Base-by-base conservation (phyloP, 2,113 vertebrate species). In the Ploceus nigricollis region DNA sequence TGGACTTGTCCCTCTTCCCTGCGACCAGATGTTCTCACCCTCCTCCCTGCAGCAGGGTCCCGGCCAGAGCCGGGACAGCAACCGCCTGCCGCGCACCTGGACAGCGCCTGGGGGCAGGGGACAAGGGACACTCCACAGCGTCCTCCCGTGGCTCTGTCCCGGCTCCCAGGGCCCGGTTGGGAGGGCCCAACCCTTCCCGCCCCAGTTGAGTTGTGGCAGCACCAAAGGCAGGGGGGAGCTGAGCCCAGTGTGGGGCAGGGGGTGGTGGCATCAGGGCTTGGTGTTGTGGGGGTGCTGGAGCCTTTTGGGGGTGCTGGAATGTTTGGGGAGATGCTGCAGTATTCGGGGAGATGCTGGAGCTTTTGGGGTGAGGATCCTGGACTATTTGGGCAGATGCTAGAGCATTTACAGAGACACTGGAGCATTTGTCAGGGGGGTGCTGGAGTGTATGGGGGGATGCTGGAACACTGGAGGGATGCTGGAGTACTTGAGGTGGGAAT, bases 21-120 rank as follows among this genome's bases (percentile, higher is more conserved):
- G 72, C 3, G 28, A 91, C 68, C 96, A 96, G 96, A 96, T 96
- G 96, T 96, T 96, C 91, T 80, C 76, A 10, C 76, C 91, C 50
- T 85, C 93, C 92, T 82, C 80, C 81, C 76, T 56, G 63, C 40
- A 2, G n/a, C 18, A 9, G 25, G 68, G 91, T 80, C 93, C 25
- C 0, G 58, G 93, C 76, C 61, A 51, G 61, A 53, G 66, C 82
- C 8, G 11, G 88, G 84, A 45, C 9, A 3, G 56, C 35, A 50
- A 2, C 48, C 1, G 42, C 71, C 37, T 37, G 53, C 44, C 66
- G 71, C 5, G 3, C 82, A 68, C 54, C 81, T 70, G 78, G 77
- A 18, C 12, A 14, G 54, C 3, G 6, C 16, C 53, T 1, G 27
- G 88, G 58, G 54, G 16, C 44, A 27, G 70, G 57, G 69, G 54